phyloP scores from a whole-genome alignment of 2,888 invertebrate species.

The Cancer borealis region DNA sequence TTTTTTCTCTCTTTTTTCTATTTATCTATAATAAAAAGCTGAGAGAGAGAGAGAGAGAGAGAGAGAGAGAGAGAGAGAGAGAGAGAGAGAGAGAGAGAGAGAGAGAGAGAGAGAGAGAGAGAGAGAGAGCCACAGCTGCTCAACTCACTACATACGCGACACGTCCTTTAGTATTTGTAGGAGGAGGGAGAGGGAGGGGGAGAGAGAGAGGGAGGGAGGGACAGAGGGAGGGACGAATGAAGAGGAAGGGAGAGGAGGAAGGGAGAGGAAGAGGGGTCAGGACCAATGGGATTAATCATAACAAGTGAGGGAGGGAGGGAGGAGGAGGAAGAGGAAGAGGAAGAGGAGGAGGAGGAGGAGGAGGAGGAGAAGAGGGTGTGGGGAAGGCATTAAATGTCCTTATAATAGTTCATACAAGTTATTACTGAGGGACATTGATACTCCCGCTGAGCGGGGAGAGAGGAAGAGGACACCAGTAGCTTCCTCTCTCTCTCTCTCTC shows the following conservation, averaged over 20 bases:
- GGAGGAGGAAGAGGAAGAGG: background rate
- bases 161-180: background rate
- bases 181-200: background rate
- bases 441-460: background rate
- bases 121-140: background rate
- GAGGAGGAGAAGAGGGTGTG: background rate
- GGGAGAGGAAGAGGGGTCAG: background rate
- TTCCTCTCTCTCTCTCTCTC: background rate
- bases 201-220: background rate
- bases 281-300: background rate
- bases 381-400: constrained; percentile 2
- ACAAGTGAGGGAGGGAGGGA: background rate
- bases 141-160: too few species aligned
- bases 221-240: background rate
- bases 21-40: too few species aligned
- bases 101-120: background rate
- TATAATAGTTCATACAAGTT: background rate
- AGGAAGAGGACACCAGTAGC: background rate
- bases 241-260: background rate
- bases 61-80: constrained; percentile 11
- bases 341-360: background rate
- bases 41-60: background rate
- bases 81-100: background rate
- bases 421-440: background rate
- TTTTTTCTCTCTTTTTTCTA: too few species aligned